Evolutionary conservation across 2,888 invertebrate species (phyloP).

Genomic region (Apamea sordens): DNA sequence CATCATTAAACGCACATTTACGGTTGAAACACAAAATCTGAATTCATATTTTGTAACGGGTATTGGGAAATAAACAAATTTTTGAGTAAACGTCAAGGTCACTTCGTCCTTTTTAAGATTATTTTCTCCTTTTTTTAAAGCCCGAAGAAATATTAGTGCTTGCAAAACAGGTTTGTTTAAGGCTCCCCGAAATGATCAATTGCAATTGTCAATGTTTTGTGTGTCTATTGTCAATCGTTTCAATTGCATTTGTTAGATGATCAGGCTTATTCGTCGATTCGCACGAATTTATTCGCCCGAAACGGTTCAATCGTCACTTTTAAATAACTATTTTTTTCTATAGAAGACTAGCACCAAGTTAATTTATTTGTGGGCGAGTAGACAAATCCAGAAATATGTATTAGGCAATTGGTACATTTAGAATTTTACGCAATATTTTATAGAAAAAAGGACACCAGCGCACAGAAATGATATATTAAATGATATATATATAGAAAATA

Average conservation of each 20-base stretch:
- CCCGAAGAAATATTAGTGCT: background rate
- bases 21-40: background rate
- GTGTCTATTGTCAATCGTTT: background rate
- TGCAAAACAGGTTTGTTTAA: background rate
- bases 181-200: background rate
- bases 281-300: too few relatives aligned
- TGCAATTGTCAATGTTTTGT: background rate
- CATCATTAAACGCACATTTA: slow-evolving; percentile 10
- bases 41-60: background rate
- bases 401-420: too few relatives aligned
- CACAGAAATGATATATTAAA: too few relatives aligned
- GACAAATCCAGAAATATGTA: too few relatives aligned
- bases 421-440: too few relatives aligned
- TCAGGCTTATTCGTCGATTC: too few relatives aligned
- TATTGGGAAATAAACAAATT: slow-evolving; percentile 1
- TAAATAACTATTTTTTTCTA: too few relatives aligned
- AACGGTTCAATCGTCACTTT: too few relatives aligned
- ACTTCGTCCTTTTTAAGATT: background rate
- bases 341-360: too few relatives aligned
- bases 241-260: background rate
- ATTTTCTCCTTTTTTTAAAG: background rate
- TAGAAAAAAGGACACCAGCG: too few relatives aligned
- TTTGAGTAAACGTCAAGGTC: background rate
- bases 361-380: too few relatives aligned
- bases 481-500: too few relatives aligned